phyloP scores from a whole-genome alignment of 35 echinoderm and acorn worm genomes.

The Lytechinus variegatus region DNA sequence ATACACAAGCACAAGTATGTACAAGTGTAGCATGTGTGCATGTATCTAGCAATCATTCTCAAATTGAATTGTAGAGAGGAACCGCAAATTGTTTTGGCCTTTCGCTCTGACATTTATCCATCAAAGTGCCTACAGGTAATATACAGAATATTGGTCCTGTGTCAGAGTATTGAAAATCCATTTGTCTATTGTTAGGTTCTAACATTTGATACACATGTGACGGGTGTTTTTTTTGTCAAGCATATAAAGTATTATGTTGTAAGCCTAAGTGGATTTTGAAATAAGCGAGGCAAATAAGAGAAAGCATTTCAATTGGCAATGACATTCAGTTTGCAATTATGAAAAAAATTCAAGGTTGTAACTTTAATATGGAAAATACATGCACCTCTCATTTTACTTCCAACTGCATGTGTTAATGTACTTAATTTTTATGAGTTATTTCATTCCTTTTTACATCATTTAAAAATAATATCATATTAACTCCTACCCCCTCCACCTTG shows the following conservation, averaged over 20 bases:
- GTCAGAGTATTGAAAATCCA: not conserved
- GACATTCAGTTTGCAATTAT: not conserved
- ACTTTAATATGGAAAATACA: not conserved
- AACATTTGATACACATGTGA: not conserved
- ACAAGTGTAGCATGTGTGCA: not conserved
- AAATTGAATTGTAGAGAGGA: not conserved
- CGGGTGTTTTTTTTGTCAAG: not conserved
- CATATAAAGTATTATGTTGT: not conserved
- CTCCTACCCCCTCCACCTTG: too few relatives aligned
- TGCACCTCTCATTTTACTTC: too few relatives aligned
- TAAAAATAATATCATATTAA: too few relatives aligned
- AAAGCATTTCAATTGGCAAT: not conserved
- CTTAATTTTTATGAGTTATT: too few relatives aligned
- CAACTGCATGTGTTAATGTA: too few relatives aligned
- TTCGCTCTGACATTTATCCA: not conserved
- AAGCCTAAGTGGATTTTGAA: not conserved
- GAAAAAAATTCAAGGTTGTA: not conserved
- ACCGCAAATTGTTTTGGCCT: conserved; percentile 3
- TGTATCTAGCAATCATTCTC: not conserved
- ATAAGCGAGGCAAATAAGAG: not conserved
- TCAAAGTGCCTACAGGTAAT: not conserved
- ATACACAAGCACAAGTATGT: not conserved
- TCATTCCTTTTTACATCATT: too few relatives aligned
- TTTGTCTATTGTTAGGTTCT: not conserved
- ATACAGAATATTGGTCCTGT: not conserved